Evolutionary conservation across 2,797 vertebrate species (phyloP).

Genomic region (Diceros bicornis): DNA sequence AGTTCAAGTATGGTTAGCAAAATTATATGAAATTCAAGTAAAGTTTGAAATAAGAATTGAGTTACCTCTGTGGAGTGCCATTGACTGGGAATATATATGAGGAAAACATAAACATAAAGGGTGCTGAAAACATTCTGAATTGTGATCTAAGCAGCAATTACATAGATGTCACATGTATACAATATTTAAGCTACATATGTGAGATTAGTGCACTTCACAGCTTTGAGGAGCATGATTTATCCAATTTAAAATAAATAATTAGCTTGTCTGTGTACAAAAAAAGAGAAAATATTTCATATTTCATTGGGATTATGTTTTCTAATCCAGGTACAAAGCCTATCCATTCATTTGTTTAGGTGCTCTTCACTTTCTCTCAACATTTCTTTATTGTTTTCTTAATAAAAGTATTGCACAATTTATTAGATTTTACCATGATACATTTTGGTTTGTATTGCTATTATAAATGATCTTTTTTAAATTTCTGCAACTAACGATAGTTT

Average conservation of each 20-base stretch:
- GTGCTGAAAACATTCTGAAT: neutral
- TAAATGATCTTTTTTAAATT: neutral
- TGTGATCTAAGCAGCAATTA: neutral
- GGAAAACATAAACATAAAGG: accelerated
- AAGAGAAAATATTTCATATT: neutral
- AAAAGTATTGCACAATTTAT: neutral
- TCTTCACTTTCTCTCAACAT: neutral
- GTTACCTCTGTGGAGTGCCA: neutral
- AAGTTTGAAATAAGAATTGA: neutral
- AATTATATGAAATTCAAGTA: neutral
- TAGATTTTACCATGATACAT: neutral
- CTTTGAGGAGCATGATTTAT: neutral
- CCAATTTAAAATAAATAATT: neutral
- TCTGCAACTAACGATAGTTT: neutral
- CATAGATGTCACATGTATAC: neutral
- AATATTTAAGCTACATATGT: neutral
- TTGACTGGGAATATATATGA: neutral
- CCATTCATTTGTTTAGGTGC: neutral
- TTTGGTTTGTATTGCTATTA: neutral
- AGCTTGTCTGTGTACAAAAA: neutral
- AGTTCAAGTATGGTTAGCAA: neutral
- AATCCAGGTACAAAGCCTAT: neutral
- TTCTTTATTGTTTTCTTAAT: neutral
- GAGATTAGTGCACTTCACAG: neutral
- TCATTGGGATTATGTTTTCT: neutral